phyloP scores from a whole-genome alignment of 2,888 invertebrate genomes.

The Drosophila paramelanica region DNA sequence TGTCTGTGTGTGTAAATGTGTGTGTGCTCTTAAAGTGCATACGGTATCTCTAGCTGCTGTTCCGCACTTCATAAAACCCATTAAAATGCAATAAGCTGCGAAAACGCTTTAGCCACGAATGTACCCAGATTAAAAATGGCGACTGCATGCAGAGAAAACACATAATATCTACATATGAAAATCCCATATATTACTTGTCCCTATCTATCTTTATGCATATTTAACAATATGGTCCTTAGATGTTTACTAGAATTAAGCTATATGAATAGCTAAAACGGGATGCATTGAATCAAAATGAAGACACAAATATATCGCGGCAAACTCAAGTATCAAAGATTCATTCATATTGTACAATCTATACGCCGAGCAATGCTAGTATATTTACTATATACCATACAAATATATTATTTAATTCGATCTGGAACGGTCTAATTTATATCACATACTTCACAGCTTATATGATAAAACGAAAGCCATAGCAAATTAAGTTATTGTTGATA shows the following conservation, averaged over 20 bases:
- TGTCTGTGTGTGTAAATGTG: slow-evolving; percentile 2
- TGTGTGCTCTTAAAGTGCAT: slow-evolving; percentile 5
- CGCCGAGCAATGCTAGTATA: too few species aligned
- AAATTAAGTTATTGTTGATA: neutral
- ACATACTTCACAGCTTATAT: too few species aligned
- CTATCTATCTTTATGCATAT: neutral
- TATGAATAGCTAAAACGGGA: too few species aligned
- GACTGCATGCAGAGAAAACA: neutral
- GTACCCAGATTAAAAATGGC: slow-evolving; percentile 32
- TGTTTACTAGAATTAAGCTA: too few species aligned
- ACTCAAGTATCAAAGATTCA: too few species aligned
- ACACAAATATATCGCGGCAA: too few species aligned
- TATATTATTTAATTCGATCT: neutral
- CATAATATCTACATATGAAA: neutral
- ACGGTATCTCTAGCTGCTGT: slow-evolving; percentile 19
- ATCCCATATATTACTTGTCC: neutral
- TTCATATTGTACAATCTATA: too few species aligned
- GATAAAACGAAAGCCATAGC: neutral
- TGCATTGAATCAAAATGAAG: too few species aligned
- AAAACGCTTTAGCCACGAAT: slow-evolving; percentile 54
- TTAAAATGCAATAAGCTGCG: slow-evolving; percentile 69
- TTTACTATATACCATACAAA: too few species aligned
- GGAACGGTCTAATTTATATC: neutral
- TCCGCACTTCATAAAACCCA: slow-evolving; percentile 48
- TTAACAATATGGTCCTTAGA: too few species aligned